Base-by-base conservation (phyloP, 2,797 vertebrate species). In the Acanthis flammea region DNA sequence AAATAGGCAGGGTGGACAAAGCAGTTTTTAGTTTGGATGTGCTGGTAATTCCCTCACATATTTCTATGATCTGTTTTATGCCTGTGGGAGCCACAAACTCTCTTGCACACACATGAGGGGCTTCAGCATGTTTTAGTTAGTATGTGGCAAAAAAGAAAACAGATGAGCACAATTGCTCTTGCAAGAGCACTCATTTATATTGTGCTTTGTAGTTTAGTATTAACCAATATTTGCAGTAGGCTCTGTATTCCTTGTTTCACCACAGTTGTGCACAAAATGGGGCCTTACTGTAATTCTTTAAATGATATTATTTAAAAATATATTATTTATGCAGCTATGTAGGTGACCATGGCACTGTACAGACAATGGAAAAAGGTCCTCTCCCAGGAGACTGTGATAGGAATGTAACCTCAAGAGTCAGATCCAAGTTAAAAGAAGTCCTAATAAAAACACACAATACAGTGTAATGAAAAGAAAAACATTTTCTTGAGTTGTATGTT, bases 401-500 rank as follows among this genome's bases (percentile, higher is more conserved):
- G 86, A 88, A 41, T 33, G 18, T 70, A 90, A 74, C 78, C 73
- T 65, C 82, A 66, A 60, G 55, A 85, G 77, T 77, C 60, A 77
- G 54, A 78, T 77, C 48, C 13, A 33, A 85, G 55, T 96, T 86
- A 84, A 92, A 92, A 92, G 48, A 91, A 94, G 77, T 83, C 55
- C 66, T 94, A 63, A 88, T 95, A 91, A 95, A 94, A 95, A 58
- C 70, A 85, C 58, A 61, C 21, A 28, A 18, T 55, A 54, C 65
- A 79, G 55, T 50, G 11, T 91, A 94, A 88, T 86, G 83, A 89
- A 94, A 94, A 97, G 90, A 86, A 92, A 92, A 96, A 71, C 81
- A 94, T 94, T 98, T 98, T 83, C 89, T 88, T 79, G 94, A 94
- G 92, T 94, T 92, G 41, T 96, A 74, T 95, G 86, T 95, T 97